These are phyloP conservation scores for Pammene aurita DNA, from an alignment of 2,888 invertebrate species.

Conservation along the genomic window DNA sequence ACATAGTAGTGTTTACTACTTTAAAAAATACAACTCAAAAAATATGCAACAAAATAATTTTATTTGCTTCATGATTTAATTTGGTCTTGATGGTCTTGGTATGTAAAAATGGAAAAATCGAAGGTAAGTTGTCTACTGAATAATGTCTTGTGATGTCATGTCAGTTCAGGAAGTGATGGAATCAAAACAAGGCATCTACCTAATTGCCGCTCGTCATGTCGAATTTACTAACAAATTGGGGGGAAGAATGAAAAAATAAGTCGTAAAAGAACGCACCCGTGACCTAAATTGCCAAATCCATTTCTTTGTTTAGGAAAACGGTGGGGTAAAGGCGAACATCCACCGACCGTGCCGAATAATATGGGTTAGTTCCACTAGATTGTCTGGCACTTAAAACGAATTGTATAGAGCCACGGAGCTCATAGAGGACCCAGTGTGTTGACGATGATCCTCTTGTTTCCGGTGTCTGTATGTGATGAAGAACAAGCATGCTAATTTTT, in stretches of 20 bases:
- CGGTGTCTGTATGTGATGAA: too few relatives aligned
- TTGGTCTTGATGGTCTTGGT: too few relatives aligned
- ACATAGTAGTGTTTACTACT: too few relatives aligned
- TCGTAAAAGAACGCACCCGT: slow-evolving; percentile 41
- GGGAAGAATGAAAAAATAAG: slow-evolving; percentile 37
- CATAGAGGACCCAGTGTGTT: too few relatives aligned
- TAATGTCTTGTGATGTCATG: background rate
- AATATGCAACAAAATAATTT: too few relatives aligned
- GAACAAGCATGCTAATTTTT: too few relatives aligned
- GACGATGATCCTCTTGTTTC: too few relatives aligned
- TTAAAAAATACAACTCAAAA: too few relatives aligned
- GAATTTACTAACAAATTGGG: slow-evolving; percentile 38
- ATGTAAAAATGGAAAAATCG: background rate
- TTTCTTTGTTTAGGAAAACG: slow-evolving; percentile 41
- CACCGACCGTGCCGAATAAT: background rate
- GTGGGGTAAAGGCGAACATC: slow-evolving; percentile 5
- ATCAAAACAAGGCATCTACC: slow-evolving; percentile 27
- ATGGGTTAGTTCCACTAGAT: too few relatives aligned
- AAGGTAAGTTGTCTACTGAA: background rate
- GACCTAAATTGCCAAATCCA: slow-evolving; percentile 44
- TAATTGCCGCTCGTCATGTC: slow-evolving; percentile 31
- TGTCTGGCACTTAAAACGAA: too few relatives aligned
- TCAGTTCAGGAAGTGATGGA: background rate
- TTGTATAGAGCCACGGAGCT: too few relatives aligned
- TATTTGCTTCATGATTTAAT: too few relatives aligned